Evolutionary conservation across 2,888 invertebrate genomes (phyloP), one percentile per base, ranked within the genome.

Genomic region (Coremacera marginata): DNA sequence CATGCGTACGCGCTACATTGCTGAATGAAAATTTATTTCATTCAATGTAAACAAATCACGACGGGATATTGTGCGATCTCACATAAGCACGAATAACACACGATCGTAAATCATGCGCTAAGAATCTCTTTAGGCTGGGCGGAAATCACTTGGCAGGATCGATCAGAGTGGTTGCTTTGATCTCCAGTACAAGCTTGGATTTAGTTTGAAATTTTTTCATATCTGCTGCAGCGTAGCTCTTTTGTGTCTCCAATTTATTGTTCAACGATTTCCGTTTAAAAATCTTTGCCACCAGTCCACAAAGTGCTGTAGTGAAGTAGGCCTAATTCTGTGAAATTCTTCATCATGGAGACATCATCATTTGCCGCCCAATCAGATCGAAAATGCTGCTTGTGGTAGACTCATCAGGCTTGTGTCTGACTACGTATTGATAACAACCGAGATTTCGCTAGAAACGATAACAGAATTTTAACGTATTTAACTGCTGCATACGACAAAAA

Each of bases 31-130:
- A 52, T 74, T 63, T 52, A 74, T 19, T 65, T 65, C 31, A 65
- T 34, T 67, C 55, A 74, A 52, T 74, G 65, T 74, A 55, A 74
- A 74, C 74, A 74, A 55, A 74, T 52, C 65, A 74, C 74, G 34
- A 65, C 74, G 65, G 74, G 65, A 67, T 67, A 67, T 76, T 63
- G 25, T 37, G 55, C 27, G 60, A 60, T 60, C 65, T 7, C 31
- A 31, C 31, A 63, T 63, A 3, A 16, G 62, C 63, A 31, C 25
- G 25, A 68, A 22, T 16, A 25, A 22, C 74, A 37, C 55, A 22
- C 37, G 44, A 55, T 55, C 74, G 37, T 74, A 74, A 55, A 74
- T 74, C 74, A 65, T 55, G 37, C 55, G 55, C 55, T 67, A 25
- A 74, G 55, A 55, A 25, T 37, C 65, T 67, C 52, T 55, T 74